These are phyloP conservation scores for Brachionus koreanus DNA, from an alignment of 1,140 invertebrate genomes.

Conservation along the genomic window DNA sequence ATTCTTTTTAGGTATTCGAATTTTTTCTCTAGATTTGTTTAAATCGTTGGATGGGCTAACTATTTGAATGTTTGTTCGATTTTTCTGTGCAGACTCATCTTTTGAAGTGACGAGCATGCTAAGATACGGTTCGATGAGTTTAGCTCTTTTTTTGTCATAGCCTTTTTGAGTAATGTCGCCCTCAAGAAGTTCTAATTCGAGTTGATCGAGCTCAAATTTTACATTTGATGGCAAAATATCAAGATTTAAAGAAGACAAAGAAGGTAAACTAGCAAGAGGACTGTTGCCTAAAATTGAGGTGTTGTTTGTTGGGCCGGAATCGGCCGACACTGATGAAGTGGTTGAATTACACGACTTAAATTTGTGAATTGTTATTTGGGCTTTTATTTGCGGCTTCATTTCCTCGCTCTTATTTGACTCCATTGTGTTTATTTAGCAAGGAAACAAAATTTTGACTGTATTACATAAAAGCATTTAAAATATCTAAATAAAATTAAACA, in stretches of 20 bases:
- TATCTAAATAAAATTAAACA: neutral
- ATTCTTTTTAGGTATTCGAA: neutral
- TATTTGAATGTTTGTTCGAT: neutral
- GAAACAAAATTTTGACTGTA: neutral
- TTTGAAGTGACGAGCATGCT: constrained; percentile 43
- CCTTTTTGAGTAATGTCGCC: constrained; percentile 99
- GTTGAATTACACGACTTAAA: constrained; percentile 36
- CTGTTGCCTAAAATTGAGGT: neutral
- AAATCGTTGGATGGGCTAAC: neutral
- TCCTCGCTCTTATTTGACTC: neutral
- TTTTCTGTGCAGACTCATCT: neutral
- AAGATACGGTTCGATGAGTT: constrained; percentile 80
- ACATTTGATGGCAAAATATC: constrained; percentile 73
- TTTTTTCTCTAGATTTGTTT: constrained; percentile 10
- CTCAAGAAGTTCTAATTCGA: constrained; percentile 89
- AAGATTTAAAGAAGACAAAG: constrained; percentile 47
- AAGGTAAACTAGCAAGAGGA: neutral
- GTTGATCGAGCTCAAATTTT: constrained; percentile 79
- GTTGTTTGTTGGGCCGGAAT: neutral
- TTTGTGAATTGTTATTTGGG: constrained; percentile 28
- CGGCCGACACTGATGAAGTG: neutral
- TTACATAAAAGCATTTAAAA: neutral
- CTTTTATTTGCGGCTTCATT: constrained; percentile 25
- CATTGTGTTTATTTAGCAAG: neutral
- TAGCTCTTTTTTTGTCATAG: constrained; percentile 91